These are phyloP conservation scores for Drosophila micromelanica DNA, from an alignment of 1,140 invertebrate genomes.

Conservation along the genomic window DNA sequence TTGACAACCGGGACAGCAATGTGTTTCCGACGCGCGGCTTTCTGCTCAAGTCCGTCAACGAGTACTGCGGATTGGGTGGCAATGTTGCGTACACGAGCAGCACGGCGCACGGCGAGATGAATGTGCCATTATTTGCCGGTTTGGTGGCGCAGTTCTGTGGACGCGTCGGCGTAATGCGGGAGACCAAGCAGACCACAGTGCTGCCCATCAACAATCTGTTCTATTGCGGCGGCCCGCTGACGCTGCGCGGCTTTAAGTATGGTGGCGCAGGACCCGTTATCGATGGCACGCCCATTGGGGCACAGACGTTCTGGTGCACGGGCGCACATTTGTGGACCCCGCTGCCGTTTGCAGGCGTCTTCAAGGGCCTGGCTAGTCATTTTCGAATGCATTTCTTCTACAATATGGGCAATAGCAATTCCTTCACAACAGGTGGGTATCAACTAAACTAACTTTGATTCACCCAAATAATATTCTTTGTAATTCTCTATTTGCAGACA, in stretches of 20 bases:
- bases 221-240: slow-evolving; percentile 80
- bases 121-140: slow-evolving; percentile 71
- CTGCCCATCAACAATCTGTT: slow-evolving; percentile 77
- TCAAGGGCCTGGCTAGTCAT: slow-evolving; percentile 75
- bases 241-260: slow-evolving; percentile 76
- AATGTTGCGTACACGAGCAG: slow-evolving; percentile 76
- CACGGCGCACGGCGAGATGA: slow-evolving; percentile 77
- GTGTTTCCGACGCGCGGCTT: slow-evolving; percentile 80
- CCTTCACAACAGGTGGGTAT: slow-evolving; percentile 65
- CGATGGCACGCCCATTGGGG: slow-evolving; percentile 77
- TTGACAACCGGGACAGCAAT: slow-evolving; percentile 73
- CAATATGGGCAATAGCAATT: slow-evolving; percentile 80
- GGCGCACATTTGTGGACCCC: slow-evolving; percentile 81
- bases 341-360: slow-evolving; percentile 73
- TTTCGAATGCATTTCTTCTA: slow-evolving; percentile 84
- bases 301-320: slow-evolving; percentile 78
- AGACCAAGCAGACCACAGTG: slow-evolving; percentile 67
- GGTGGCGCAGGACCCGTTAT: slow-evolving; percentile 76
- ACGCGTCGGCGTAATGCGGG: slow-evolving; percentile 71
- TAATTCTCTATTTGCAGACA: slow-evolving; percentile 47
- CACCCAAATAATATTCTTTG: not conserved
- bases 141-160: slow-evolving; percentile 77
- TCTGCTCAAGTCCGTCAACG: slow-evolving; percentile 70
- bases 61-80: slow-evolving; percentile 79
- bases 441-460: not conserved